Conservation (phyloP, 2,797 vertebrate genomes). For the Threskiornis aethiopicus region DNA sequence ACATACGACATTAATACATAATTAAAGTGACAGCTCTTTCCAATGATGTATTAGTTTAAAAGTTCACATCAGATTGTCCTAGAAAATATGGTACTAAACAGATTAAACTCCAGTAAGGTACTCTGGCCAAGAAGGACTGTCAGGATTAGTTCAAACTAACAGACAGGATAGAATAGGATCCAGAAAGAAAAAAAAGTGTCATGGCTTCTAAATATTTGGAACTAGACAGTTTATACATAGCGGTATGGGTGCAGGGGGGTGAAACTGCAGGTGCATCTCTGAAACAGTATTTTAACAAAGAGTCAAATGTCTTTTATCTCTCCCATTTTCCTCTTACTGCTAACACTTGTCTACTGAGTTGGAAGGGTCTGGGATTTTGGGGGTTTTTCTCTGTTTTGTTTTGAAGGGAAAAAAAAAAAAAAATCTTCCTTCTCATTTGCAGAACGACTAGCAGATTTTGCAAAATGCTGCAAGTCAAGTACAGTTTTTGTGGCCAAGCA, state of each 20-base stretch:
- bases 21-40: slow-evolving; percentile 36
- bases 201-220: neutral
- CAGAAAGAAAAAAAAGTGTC: neutral
- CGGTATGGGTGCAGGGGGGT: fast-evolving
- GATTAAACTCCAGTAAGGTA: neutral
- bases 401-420: neutral
- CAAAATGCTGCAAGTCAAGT: neutral
- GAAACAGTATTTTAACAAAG: neutral
- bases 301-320: neutral
- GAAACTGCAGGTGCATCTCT: neutral
- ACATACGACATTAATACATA: slow-evolving; percentile 24
- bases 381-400: neutral
- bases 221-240: neutral
- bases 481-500: neutral
- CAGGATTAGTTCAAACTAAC: neutral
- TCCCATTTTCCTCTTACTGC: neutral
- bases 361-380: neutral
- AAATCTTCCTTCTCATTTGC: neutral
- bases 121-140: neutral
- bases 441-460: neutral
- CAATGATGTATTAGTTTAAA: slow-evolving; percentile 10
- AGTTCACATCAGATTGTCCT: neutral
- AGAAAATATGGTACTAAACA: neutral
- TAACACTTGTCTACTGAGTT: neutral
- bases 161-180: neutral